These are phyloP conservation scores for Malurus elegans DNA, from an alignment of 2,113 vertebrate species.

Conservation along the genomic window DNA sequence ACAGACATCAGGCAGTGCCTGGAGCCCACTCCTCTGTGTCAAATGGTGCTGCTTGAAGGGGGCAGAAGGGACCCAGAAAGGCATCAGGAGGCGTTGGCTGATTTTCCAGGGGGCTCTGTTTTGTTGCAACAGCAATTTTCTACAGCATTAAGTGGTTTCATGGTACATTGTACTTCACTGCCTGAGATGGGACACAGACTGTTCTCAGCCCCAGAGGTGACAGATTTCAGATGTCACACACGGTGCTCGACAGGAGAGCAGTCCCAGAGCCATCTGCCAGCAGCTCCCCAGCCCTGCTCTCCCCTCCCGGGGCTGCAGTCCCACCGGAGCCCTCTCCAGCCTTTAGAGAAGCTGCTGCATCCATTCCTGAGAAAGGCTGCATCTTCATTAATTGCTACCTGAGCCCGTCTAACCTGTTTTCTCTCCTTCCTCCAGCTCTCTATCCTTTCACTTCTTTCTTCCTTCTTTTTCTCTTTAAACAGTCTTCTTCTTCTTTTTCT, in stretches of 20 bases:
- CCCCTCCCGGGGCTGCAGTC: neutral
- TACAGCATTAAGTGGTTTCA: conserved; percentile 58
- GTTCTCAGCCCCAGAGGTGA: neutral
- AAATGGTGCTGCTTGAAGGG: neutral
- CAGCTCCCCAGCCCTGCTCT: neutral
- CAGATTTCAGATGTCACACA: neutral
- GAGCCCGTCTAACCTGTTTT: neutral
- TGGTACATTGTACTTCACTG: neutral
- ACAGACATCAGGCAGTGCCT: neutral
- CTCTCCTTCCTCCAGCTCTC: neutral
- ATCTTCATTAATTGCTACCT: neutral
- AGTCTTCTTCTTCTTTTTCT: neutral
- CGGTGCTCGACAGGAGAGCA: neutral
- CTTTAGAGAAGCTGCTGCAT: neutral
- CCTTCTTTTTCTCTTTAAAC: neutral
- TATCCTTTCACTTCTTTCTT: neutral
- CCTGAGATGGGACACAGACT: neutral
- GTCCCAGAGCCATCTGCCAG: neutral
- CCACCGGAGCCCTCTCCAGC: neutral
- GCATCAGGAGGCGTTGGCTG: neutral
- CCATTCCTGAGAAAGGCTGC: neutral
- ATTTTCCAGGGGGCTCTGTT: conserved; percentile 51
- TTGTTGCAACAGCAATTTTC: conserved; percentile 52
- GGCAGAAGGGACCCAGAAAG: neutral
- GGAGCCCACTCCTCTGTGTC: neutral